Evolutionary conservation across 2,888 invertebrate species (phyloP).

Genomic region (Sinhomidia bicolor): DNA sequence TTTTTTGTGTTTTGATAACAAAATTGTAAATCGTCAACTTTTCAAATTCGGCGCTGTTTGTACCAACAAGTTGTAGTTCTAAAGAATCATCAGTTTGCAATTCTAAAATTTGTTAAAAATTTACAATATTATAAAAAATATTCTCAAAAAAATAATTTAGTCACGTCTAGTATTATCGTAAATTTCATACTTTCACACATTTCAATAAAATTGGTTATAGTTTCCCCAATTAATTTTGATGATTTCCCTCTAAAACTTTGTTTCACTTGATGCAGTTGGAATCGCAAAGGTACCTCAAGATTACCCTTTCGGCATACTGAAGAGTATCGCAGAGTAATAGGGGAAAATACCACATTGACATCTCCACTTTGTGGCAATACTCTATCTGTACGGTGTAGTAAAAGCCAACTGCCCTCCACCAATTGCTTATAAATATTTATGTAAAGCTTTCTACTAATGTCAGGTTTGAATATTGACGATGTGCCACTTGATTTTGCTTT

Average conservation of each 20-base stretch:
- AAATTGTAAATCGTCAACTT: slow-evolving; percentile 80
- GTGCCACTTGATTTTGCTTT: no score
- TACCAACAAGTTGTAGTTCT: background rate
- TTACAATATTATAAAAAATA: background rate
- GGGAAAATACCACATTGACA: background rate
- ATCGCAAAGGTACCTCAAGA: slow-evolving; percentile 50
- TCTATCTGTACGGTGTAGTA: slow-evolving; percentile 84
- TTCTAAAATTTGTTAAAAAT: background rate
- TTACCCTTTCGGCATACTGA: slow-evolving; percentile 59
- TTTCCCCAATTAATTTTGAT: slow-evolving; percentile 42
- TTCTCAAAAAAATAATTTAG: no score
- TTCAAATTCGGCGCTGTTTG: slow-evolving; percentile 77
- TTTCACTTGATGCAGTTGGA: slow-evolving; percentile 44
- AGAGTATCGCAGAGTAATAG: slow-evolving; percentile 16
- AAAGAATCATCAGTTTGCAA: background rate
- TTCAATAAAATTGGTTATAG: slow-evolving; percentile 55
- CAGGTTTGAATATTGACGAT: background rate
- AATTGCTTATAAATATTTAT: slow-evolving; percentile 82
- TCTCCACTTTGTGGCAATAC: background rate
- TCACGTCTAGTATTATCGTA: no score
- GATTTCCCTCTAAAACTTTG: slow-evolving; percentile 49
- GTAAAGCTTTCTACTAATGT: background rate
- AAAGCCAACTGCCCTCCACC: slow-evolving; percentile 81
- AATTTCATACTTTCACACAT: slow-evolving; percentile 52
- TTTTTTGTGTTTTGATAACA: slow-evolving; percentile 69